Evolutionary conservation across 2,888 invertebrate genomes (phyloP).

Genomic region (Atherix ibis): DNA sequence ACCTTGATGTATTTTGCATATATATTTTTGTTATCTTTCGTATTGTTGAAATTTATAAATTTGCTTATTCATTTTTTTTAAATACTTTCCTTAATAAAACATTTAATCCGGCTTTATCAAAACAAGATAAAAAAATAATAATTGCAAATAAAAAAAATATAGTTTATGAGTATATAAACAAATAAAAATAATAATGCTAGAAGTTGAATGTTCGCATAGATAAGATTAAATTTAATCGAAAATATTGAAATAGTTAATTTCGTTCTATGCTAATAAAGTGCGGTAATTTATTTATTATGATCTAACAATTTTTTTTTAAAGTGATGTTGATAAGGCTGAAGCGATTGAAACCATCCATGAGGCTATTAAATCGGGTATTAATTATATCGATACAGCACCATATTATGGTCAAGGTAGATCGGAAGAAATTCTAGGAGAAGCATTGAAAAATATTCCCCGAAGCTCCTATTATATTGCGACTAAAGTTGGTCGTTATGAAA

Average conservation of each 20-base stretch:
- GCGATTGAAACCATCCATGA: conserved; percentile 51
- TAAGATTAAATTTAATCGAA: no score
- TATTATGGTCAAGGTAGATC: conserved; percentile 85
- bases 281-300: no score
- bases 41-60: no score
- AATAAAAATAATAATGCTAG: background rate
- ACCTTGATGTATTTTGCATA: no score
- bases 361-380: conserved; percentile 64
- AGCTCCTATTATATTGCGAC: conserved; percentile 77
- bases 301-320: conserved; percentile 30
- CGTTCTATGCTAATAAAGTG: no score
- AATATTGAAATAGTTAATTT: no score
- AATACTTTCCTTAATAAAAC: no score
- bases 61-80: no score
- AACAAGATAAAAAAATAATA: background rate
- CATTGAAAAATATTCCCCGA: conserved; percentile 62
- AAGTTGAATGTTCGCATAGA: background rate
- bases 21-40: no score
- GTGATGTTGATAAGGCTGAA: conserved; percentile 46
- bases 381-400: conserved; percentile 84
- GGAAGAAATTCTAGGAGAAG: conserved; percentile 69
- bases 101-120: no score
- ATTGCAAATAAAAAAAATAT: background rate
- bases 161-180: background rate
- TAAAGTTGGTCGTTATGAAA: conserved; percentile 76